Conservation (phyloP, 2,113 vertebrate species). For the Gymnobelideus leadbeateri region DNA sequence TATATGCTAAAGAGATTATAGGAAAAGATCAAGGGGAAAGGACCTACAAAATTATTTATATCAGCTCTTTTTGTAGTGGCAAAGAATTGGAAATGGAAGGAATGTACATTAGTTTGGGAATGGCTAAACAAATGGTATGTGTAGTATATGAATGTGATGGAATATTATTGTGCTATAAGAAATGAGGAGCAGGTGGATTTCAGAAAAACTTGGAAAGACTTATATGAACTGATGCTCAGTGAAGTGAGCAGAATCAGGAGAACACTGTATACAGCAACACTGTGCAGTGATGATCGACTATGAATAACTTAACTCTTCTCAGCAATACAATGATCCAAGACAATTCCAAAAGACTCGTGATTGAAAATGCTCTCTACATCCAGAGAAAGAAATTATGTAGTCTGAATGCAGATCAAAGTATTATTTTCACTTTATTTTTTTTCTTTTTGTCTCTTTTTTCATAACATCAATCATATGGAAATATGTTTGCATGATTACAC, state of each 20-base stretch:
- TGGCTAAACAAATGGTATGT: background rate
- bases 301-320: background rate
- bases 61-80: too few relatives aligned
- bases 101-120: too few relatives aligned
- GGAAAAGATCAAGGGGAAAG: too few relatives aligned
- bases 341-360: background rate
- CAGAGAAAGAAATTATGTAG: background rate
- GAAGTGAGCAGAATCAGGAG: background rate
- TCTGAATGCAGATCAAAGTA: background rate
- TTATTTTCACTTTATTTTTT: background rate
- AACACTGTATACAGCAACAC: background rate
- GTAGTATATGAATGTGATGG: background rate
- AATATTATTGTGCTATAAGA: background rate
- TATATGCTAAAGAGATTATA: too few relatives aligned
- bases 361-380: background rate
- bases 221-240: background rate
- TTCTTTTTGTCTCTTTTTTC: background rate
- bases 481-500: background rate
- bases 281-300: background rate
- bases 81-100: too few relatives aligned
- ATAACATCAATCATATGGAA: background rate
- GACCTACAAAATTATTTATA: too few relatives aligned
- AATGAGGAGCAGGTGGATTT: too few relatives aligned
- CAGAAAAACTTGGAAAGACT: too few relatives aligned
- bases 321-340: background rate